phyloP scores from a whole-genome alignment of 2,113 vertebrate genomes.

The Dasyornis broadbenti region DNA sequence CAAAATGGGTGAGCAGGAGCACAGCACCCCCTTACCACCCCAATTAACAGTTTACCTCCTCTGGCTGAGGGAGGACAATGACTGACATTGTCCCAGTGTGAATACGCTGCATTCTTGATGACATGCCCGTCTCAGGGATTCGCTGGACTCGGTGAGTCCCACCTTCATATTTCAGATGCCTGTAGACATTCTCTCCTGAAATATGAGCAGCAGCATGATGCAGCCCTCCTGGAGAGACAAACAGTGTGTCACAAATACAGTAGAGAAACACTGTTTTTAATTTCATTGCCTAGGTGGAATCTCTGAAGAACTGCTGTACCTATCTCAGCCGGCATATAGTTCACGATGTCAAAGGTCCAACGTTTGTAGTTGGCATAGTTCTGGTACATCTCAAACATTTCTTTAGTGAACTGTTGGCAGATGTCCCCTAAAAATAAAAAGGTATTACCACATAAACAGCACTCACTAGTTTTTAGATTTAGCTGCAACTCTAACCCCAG shows the following conservation, averaged over 20 bases:
- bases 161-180: conserved; percentile 87
- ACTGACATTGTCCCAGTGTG: conserved; percentile 94
- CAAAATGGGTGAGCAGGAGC: background rate
- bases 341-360: conserved; percentile 88
- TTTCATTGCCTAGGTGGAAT: background rate
- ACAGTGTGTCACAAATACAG: background rate
- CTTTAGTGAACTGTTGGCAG: conserved; percentile 92
- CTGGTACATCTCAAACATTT: conserved; percentile 94
- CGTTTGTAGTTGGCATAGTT: conserved; percentile 81
- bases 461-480: background rate
- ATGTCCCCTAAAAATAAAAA: conserved; percentile 84
- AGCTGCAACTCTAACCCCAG: background rate
- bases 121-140: conserved; percentile 89
- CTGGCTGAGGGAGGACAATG: conserved; percentile 86
- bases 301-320: conserved; percentile 66
- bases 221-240: conserved; percentile 79
- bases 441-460: background rate
- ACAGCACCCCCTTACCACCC: rapidly evolving
- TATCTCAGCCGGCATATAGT: conserved; percentile 82
- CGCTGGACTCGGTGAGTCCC: conserved; percentile 92
- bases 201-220: conserved; percentile 90
- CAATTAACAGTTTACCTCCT: conserved; percentile 73
- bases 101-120: conserved; percentile 93
- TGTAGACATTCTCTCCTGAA: conserved; percentile 82
- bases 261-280: background rate